Percentiles rank a stretch among this genome's conserved stretches.
These are phyloP conservation scores for Hydrophis major DNA, from an alignment of 2,797 vertebrate genomes.

Conservation along the genomic window DNA sequence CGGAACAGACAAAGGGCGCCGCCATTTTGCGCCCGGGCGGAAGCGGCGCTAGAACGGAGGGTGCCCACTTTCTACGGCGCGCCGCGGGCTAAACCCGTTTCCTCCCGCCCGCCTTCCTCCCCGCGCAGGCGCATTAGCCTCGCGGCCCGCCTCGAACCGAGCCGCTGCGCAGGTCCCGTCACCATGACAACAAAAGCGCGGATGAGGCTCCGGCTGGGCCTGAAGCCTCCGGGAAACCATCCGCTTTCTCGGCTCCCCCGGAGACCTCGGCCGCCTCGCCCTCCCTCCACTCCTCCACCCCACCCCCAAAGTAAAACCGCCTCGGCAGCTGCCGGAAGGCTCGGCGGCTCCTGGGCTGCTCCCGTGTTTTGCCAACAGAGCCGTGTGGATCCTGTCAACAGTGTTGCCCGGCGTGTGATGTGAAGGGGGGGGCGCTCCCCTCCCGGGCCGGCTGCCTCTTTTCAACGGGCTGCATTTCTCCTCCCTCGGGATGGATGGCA, in stretches of 20 bases:
- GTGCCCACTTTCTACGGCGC: conserved; percentile 4
- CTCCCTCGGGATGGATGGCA: too few species aligned
- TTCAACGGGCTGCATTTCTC: neutral
- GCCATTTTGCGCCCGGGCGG: conserved; percentile 72
- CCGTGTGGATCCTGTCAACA: neutral
- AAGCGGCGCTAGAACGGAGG: conserved; percentile 60
- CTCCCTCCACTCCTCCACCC: too few species aligned
- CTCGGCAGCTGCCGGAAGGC: neutral
- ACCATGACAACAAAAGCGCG: neutral
- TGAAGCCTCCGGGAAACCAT: accelerated
- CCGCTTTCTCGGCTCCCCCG: too few species aligned
- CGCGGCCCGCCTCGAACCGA: neutral
- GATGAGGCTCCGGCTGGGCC: too few species aligned
- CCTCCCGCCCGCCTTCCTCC: neutral
- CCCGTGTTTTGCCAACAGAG: neutral
- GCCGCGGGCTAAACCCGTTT: conserved; percentile 20
- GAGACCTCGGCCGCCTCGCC: too few species aligned
- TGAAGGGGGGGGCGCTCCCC: neutral
- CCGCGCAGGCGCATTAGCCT: neutral
- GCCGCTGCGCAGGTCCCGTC: neutral
- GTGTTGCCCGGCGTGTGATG: neutral
- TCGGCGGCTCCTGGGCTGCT: neutral
- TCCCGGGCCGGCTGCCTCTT: too few species aligned
- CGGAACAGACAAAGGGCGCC: conserved; percentile 73
- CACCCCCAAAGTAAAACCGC: too few species aligned